These are phyloP conservation scores for Cydia splendana DNA, from an alignment of 1,140 invertebrate genomes.

Conservation along the genomic window DNA sequence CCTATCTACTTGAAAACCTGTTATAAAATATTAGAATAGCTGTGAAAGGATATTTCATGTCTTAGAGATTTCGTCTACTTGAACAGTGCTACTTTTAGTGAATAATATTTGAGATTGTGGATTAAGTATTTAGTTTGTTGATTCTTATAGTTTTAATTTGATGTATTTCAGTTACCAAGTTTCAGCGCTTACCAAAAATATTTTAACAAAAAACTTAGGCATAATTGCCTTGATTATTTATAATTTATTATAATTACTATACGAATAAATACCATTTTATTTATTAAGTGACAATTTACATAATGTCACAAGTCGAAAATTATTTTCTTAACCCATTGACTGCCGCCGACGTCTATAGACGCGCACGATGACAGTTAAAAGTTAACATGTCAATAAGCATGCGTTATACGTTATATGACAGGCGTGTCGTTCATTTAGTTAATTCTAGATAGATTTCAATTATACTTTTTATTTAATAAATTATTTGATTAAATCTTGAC, in stretches of 20 bases:
- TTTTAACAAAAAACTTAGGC: neutral
- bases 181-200: slow-evolving; percentile 26
- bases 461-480: neutral
- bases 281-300: neutral
- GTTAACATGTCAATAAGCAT: too few relatives aligned
- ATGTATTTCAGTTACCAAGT: slow-evolving; percentile 11
- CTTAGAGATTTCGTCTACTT: neutral
- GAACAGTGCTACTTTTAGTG: neutral
- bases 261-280: neutral
- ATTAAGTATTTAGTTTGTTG: neutral
- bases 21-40: neutral
- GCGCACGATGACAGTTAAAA: too few relatives aligned
- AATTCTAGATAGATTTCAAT: neutral
- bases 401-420: too few relatives aligned
- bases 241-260: neutral
- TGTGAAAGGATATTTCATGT: too few relatives aligned
- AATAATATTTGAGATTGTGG: neutral
- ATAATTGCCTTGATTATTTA: neutral
- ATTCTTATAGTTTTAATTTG: slow-evolving; percentile 7
- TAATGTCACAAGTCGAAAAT: too few relatives aligned
- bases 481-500: neutral
- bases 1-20: neutral
- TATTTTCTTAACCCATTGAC: too few relatives aligned
- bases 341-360: too few relatives aligned
- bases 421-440: too few relatives aligned